Conservation (phyloP, 2,888 invertebrate species). For the Augiades crinisus region DNA sequence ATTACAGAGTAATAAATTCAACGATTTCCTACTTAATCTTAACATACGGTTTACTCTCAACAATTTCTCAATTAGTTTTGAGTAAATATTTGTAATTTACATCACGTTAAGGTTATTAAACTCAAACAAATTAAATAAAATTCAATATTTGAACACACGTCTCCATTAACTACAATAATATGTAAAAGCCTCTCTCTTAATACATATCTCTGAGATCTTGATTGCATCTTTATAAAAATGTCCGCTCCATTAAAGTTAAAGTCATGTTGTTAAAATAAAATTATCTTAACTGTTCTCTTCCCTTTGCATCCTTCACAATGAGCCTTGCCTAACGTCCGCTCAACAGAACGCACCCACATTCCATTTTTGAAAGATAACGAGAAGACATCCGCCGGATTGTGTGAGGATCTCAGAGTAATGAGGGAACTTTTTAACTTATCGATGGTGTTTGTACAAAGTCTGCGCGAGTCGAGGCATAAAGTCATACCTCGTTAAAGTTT, state of each 20-base stretch:
- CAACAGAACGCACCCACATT: constrained; percentile 58
- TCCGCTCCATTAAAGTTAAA: neutral
- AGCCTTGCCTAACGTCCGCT: constrained; percentile 44
- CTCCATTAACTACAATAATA: too few relatives aligned
- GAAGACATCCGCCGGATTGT: constrained; percentile 60
- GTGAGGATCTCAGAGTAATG: constrained; percentile 24
- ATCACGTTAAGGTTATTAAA: too few relatives aligned
- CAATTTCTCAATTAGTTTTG: too few relatives aligned
- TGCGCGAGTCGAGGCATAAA: neutral
- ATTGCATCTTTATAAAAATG: too few relatives aligned
- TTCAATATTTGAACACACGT: too few relatives aligned
- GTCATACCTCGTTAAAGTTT: neutral
- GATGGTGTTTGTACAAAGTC: constrained; percentile 19
- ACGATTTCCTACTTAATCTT: too few relatives aligned
- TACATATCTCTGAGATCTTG: too few relatives aligned
- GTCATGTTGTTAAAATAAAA: constrained; percentile 4
- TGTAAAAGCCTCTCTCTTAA: too few relatives aligned
- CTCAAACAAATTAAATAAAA: too few relatives aligned
- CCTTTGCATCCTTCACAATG: constrained; percentile 40
- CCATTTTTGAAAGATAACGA: constrained; percentile 66
- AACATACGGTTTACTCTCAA: too few relatives aligned
- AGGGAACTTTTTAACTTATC: constrained; percentile 24
- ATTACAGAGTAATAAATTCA: too few relatives aligned
- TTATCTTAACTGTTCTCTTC: constrained; percentile 23
- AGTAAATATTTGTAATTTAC: too few relatives aligned